Conservation (phyloP, 1,140 invertebrate species). For the Solenopsis invicta region DNA sequence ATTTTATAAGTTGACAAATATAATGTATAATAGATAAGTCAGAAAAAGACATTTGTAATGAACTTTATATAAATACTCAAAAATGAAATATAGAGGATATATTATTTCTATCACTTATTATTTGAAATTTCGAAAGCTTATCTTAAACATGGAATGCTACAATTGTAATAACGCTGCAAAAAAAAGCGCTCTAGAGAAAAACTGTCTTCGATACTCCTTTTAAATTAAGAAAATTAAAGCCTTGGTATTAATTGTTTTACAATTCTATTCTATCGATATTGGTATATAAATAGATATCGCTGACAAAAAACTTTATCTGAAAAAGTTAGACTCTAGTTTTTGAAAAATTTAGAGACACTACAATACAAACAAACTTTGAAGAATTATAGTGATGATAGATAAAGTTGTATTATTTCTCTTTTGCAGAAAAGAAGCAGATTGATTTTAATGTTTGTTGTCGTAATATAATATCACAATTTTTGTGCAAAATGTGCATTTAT, state of each 20-base stretch:
- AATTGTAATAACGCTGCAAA: not conserved
- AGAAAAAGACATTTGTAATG: not conserved
- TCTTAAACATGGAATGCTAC: not conserved
- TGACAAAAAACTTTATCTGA: not conserved
- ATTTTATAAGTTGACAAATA: not conserved
- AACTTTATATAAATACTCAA: conserved; percentile 3
- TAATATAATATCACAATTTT: not conserved
- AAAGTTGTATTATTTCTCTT: not conserved
- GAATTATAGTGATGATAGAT: not conserved
- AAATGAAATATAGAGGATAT: not conserved
- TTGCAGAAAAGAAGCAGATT: not conserved
- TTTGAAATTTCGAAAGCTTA: not conserved
- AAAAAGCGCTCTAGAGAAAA: not conserved
- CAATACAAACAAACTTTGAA: not conserved
- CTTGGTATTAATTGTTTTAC: not conserved
- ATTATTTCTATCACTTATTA: not conserved
- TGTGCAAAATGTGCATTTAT: not conserved
- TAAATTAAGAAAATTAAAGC: not conserved
- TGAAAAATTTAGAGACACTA: not conserved
- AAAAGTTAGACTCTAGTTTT: conserved; percentile 1
- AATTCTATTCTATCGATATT: not conserved
- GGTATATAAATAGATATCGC: not conserved
- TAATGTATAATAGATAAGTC: not conserved
- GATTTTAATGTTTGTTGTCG: not conserved
- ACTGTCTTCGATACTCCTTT: not conserved